Base-by-base conservation (phyloP, 92 coral and sea anemone species). In the Porites lobata region DNA sequence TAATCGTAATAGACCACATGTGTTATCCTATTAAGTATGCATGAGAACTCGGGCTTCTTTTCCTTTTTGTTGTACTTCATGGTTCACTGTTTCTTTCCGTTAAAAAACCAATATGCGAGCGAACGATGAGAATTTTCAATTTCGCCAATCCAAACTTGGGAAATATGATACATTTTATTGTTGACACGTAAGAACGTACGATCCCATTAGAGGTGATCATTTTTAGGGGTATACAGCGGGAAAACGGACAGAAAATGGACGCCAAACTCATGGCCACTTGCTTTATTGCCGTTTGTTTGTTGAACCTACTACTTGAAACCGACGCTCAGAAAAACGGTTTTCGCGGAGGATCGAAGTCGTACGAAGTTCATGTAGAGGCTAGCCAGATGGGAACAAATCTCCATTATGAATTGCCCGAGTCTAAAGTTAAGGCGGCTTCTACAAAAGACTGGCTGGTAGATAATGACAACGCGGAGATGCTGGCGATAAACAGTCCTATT, bases 391-490 rank as follows among this genome's bases (percentile, higher is more conserved):
- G 98, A 18, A 95, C 98, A 2, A 95, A 93, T 88, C 86, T 95
- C 18, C 93, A 90, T 50, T 95, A 95, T 75, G 76, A 95, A 69
- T 78, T 95, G 9, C 98, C 98, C 17, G 94, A 95, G 58, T 91
- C 98, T 8, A 95, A 88, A 62, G 98, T 94, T 51, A 95, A 93
- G 70, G 90, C 94, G 4, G 81, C 95, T 11, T 69, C 96, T 7
- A 85, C 91, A 3, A 61, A 71, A n/a, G 96, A 95, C 85, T 95
- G 98, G 98, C 91, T 72, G 54, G 98, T 95, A 7, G 98, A 95
- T 54, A 95, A 95, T 59, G 98, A 95, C 61, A 95, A 95, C 75
- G 98, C 98, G 14, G 90, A 91, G 66, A 93, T 95, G 95, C 43
- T 87, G 9, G 96, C 98, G 0, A 82, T 93, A 73, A 95, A 95